These are phyloP conservation scores for Triplophysa dalaica DNA, from an alignment of 2,113 vertebrate genomes.

Conservation along the genomic window DNA sequence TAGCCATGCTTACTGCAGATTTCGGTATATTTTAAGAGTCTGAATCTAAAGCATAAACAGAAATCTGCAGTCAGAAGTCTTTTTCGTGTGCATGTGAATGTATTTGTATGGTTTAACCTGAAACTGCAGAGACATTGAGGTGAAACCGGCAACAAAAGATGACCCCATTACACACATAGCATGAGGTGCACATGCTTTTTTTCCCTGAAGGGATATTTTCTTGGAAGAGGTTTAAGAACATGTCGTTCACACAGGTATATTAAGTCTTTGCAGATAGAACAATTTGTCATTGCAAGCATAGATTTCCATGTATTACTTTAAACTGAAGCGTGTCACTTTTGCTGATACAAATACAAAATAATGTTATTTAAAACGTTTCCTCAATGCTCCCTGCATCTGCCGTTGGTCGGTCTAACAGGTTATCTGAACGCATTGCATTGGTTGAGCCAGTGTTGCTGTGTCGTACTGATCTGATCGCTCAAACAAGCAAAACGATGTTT, in stretches of 20 bases:
- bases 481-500: not conserved
- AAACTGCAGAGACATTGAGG: not conserved
- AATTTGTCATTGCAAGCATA: not conserved
- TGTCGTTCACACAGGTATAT: not conserved
- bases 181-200: not conserved
- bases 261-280: not conserved
- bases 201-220: not conserved
- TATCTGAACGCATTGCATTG: not conserved
- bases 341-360: too few species aligned
- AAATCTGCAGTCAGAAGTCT: too few species aligned
- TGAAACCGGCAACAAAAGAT: conserved; percentile 10
- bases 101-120: not conserved
- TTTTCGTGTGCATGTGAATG: not conserved
- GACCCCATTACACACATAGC: not conserved
- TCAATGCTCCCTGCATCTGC: not conserved
- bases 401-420: not conserved
- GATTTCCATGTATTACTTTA: not conserved
- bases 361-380: too few species aligned
- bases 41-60: too few species aligned
- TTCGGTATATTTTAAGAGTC: not conserved
- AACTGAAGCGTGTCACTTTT: not conserved
- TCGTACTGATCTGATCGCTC: not conserved
- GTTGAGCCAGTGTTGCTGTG: not conserved
- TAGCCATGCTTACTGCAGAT: not conserved
- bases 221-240: not conserved